These are phyloP conservation scores for Salpingus planirostris DNA, from an alignment of 2,888 invertebrate genomes.

Conservation along the genomic window DNA sequence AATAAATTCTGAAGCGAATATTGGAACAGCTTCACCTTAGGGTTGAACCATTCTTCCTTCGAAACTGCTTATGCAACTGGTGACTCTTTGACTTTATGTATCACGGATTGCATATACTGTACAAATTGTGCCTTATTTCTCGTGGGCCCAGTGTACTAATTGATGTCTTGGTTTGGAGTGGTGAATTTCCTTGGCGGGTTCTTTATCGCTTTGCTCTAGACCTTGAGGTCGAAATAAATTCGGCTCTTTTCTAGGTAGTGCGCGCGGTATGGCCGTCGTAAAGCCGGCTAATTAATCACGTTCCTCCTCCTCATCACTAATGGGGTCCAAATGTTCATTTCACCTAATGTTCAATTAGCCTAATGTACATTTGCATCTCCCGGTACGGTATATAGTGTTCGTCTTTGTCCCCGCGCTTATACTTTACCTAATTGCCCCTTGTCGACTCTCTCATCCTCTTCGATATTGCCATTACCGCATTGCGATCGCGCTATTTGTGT, in stretches of 20 bases:
- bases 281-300: constrained; percentile 40
- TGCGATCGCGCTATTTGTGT: constrained; percentile 20
- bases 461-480: constrained; percentile 23
- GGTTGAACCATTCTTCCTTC: too few relatives aligned
- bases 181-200: too few relatives aligned
- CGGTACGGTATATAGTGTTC: constrained; percentile 27
- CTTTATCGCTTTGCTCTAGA: too few relatives aligned
- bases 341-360: constrained; percentile 46
- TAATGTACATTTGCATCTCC: constrained; percentile 45
- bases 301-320: constrained; percentile 38
- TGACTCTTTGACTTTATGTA: too few relatives aligned
- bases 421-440: constrained; percentile 41
- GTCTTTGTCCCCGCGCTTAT: constrained; percentile 34
- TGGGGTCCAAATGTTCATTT: constrained; percentile 44
- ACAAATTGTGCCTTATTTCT: too few relatives aligned
- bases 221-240: constrained; percentile 29
- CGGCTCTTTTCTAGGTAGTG: constrained; percentile 28
- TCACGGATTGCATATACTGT: too few relatives aligned
- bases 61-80: too few relatives aligned
- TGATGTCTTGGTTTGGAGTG: too few relatives aligned
- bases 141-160: constrained; percentile 25
- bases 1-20: too few relatives aligned
- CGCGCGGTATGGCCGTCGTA: too few relatives aligned
- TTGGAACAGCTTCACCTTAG: too few relatives aligned
- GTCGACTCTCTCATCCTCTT: constrained; percentile 26